phyloP scores from a whole-genome alignment of 2,797 vertebrate species.

The Neolamprologus multifasciatus region DNA sequence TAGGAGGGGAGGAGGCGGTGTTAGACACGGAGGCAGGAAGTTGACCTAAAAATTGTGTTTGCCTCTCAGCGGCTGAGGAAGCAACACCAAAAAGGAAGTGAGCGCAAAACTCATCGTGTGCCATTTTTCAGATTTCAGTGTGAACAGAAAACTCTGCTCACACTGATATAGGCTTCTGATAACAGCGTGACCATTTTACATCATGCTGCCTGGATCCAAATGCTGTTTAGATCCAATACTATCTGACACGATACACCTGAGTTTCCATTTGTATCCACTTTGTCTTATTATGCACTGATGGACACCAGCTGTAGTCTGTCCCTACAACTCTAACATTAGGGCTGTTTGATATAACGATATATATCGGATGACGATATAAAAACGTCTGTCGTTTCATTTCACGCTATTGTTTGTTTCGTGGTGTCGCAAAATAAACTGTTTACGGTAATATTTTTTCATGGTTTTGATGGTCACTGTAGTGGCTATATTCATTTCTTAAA shows the following conservation, averaged over 20 bases:
- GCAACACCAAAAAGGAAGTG: slow-evolving; percentile 24
- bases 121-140: slow-evolving; percentile 34
- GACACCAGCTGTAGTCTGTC: neutral
- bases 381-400: accelerated
- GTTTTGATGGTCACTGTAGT: too few species aligned
- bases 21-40: neutral
- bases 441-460: too few species aligned
- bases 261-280: neutral
- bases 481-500: accelerated
- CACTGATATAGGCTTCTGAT: neutral
- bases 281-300: neutral
- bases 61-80: slow-evolving; percentile 13
- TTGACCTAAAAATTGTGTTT: slow-evolving; percentile 45
- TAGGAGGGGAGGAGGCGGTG: neutral
- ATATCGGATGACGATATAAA: neutral
- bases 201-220: neutral
- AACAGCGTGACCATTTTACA: neutral
- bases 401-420: accelerated
- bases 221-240: neutral
- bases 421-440: neutral
- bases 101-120: neutral
- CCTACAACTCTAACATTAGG: neutral
- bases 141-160: neutral
- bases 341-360: accelerated
- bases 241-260: neutral